A percentile compares a stretch with the other conserved stretches of the same genome.
These are phyloP conservation scores for Falco biarmicus DNA, from an alignment of 2,797 vertebrate species.

Conservation along the genomic window DNA sequence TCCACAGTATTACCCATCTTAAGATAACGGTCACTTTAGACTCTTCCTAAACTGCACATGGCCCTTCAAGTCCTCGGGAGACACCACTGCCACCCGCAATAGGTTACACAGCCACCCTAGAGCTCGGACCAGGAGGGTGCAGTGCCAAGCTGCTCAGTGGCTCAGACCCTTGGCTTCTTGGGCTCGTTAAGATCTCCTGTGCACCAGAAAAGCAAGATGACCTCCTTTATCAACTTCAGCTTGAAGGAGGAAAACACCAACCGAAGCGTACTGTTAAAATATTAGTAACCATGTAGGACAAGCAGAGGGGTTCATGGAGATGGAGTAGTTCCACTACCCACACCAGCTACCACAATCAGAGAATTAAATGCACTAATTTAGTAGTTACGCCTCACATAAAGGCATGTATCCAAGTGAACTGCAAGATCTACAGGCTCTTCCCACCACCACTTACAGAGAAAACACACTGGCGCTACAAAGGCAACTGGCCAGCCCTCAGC, in stretches of 20 bases:
- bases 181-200: neutral
- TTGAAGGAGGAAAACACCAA: neutral
- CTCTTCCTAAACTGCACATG: neutral
- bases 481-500: neutral
- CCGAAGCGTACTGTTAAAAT: neutral
- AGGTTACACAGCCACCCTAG: neutral
- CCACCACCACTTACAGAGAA: neutral
- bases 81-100: neutral
- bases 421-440: neutral
- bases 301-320: neutral
- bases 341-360: neutral
- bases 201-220: neutral
- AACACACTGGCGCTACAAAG: neutral
- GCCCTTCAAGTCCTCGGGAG: neutral
- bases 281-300: neutral
- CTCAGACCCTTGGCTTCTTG: neutral
- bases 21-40: neutral
- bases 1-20: neutral
- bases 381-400: neutral
- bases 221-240: neutral
- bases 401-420: neutral
- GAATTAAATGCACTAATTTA: neutral
- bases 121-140: rapidly evolving
- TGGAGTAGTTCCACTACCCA: neutral
- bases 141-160: neutral